A percentile compares a stretch with the other conserved stretches of the same genome.
Evolutionary conservation across 2,797 vertebrate species (phyloP).

Genomic region (Erethizon dorsatum): DNA sequence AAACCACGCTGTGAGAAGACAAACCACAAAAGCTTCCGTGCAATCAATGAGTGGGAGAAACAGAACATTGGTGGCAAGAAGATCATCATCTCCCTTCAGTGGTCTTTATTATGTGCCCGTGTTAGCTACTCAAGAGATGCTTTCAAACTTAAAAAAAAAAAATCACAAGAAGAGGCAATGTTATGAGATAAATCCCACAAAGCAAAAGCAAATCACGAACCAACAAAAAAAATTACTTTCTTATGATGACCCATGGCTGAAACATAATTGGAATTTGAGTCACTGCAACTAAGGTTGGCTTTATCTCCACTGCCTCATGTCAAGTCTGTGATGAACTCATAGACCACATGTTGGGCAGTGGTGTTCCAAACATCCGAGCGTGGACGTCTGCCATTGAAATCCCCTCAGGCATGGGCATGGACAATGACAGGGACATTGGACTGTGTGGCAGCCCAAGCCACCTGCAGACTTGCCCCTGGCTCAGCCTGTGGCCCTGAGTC

Average conservation of each 20-base stretch:
- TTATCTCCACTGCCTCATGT: not conserved
- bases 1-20: too few relatives aligned
- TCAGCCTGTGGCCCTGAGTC: not conserved
- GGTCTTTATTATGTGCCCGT: not conserved
- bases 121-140: not conserved
- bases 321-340: rapidly evolving
- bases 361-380: not conserved
- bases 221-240: not conserved
- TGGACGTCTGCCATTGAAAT: not conserved
- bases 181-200: not conserved
- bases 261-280: not conserved
- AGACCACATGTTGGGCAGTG: rapidly evolving
- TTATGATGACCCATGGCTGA: too few relatives aligned
- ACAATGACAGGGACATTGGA: rapidly evolving
- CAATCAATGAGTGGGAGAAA: not conserved
- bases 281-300: not conserved
- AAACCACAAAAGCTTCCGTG: rapidly evolving
- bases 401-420: too few relatives aligned
- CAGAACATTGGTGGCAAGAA: rapidly evolving
- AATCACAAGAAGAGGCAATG: not conserved
- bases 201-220: not conserved
- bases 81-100: not conserved
- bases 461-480: not conserved
- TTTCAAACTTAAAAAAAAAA: not conserved
- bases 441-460: not conserved